phyloP scores from a whole-genome alignment of 1,140 invertebrate species.

The Aphaenogaster floridana region DNA sequence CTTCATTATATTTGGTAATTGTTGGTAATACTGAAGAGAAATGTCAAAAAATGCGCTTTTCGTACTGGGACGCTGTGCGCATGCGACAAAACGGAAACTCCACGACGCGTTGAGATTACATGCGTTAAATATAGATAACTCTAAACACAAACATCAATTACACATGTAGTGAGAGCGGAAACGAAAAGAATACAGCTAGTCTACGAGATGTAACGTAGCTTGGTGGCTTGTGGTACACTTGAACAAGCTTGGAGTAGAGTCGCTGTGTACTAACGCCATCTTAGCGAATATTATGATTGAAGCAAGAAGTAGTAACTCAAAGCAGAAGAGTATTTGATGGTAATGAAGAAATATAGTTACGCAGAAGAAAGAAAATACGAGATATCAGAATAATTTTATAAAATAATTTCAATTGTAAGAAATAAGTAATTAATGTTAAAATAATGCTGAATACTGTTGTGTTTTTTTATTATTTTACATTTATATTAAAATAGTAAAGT shows the following conservation, averaged over 20 bases:
- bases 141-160: background rate
- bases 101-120: background rate
- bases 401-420: background rate
- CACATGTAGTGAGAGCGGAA: background rate
- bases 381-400: background rate
- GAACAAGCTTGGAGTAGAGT: background rate
- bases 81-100: constrained; percentile 4
- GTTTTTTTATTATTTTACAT: background rate
- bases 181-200: background rate
- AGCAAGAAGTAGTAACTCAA: background rate
- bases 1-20: constrained; percentile 89
- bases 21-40: background rate
- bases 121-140: background rate
- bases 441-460: too few species aligned
- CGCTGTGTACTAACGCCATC: constrained; percentile 18
- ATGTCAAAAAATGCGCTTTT: background rate
- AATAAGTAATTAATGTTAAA: background rate
- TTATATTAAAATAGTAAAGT: background rate
- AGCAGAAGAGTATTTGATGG: background rate
- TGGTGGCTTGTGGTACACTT: too few species aligned
- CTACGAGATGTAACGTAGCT: background rate
- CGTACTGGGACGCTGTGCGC: background rate
- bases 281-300: background rate
- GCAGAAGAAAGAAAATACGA: too few species aligned
- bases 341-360: background rate